These are phyloP conservation scores for Echiichthys vipera DNA, from an alignment of 2,797 vertebrate genomes.

Conservation along the genomic window DNA sequence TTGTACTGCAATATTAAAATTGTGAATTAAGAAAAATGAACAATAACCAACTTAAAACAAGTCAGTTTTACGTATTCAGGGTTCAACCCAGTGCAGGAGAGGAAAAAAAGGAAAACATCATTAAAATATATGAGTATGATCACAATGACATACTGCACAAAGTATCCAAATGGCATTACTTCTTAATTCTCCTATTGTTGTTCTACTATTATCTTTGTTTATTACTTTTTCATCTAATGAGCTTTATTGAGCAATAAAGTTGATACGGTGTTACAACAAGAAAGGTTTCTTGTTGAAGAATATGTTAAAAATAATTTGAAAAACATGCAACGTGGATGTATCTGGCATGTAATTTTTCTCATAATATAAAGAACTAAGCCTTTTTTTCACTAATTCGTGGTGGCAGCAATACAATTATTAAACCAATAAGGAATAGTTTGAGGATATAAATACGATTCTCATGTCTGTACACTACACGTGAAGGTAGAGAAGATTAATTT, in stretches of 20 bases:
- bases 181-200: background rate
- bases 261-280: background rate
- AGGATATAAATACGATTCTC: background rate
- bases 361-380: background rate
- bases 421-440: background rate
- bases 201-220: background rate
- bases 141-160: background rate
- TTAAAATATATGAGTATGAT: constrained; percentile 25
- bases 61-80: constrained; percentile 1
- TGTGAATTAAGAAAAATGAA: background rate
- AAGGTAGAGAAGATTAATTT: background rate
- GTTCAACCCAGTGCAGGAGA: background rate
- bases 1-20: too few species aligned
- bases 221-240: constrained; percentile 5
- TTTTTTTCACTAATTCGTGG: background rate
- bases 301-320: background rate
- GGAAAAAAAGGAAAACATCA: background rate
- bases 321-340: background rate
- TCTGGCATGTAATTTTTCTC: background rate
- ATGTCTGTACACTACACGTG: background rate
- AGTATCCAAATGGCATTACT: constrained; percentile 17
- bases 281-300: background rate
- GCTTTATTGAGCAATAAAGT: background rate
- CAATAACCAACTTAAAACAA: background rate
- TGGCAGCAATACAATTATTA: background rate